A percentile compares a stretch with the other conserved stretches of the same genome.
phyloP scores from a whole-genome alignment of 2,888 invertebrate genomes.

The Eristalis intricaria region DNA sequence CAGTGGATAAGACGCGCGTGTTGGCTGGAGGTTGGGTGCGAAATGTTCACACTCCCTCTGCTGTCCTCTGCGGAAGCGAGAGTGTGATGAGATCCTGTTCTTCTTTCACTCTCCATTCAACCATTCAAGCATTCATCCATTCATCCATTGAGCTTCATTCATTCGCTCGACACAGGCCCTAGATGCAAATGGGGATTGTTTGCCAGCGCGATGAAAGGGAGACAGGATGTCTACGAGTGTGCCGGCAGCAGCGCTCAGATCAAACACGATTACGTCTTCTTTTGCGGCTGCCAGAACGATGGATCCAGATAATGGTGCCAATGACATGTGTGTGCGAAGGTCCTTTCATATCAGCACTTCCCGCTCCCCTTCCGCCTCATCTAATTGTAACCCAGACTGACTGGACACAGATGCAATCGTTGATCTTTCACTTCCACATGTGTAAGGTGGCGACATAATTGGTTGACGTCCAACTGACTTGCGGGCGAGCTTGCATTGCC shows the following conservation, averaged over 20 bases:
- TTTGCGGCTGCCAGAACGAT: neutral
- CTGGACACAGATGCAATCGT: slow-evolving; percentile 6
- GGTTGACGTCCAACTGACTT: slow-evolving; percentile 59
- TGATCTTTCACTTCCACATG: slow-evolving; percentile 14
- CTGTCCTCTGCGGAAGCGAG: slow-evolving; percentile 39
- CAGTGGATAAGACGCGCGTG: slow-evolving; percentile 51
- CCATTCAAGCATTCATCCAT: slow-evolving; percentile 46
- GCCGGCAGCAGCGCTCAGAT: neutral
- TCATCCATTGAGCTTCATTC: slow-evolving; percentile 50
- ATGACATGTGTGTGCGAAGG: neutral
- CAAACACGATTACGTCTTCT: slow-evolving; percentile 12
- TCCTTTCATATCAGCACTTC: neutral
- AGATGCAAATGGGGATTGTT: slow-evolving; percentile 20
- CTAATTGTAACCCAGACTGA: slow-evolving; percentile 11
- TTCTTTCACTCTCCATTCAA: neutral
- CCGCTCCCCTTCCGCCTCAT: neutral
- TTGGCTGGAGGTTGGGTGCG: neutral
- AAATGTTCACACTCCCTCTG: slow-evolving; percentile 40
- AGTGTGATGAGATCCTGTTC: slow-evolving; percentile 43
- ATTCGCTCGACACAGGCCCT: slow-evolving; percentile 7
- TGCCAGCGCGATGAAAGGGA: slow-evolving; percentile 32
- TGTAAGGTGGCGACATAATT: slow-evolving; percentile 58
- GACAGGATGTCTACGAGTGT: slow-evolving; percentile 3
- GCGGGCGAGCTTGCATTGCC: slow-evolving; percentile 41
- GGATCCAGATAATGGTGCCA: neutral